Conservation (phyloP, 2,797 vertebrate species). For the Holocentrus rufus region DNA sequence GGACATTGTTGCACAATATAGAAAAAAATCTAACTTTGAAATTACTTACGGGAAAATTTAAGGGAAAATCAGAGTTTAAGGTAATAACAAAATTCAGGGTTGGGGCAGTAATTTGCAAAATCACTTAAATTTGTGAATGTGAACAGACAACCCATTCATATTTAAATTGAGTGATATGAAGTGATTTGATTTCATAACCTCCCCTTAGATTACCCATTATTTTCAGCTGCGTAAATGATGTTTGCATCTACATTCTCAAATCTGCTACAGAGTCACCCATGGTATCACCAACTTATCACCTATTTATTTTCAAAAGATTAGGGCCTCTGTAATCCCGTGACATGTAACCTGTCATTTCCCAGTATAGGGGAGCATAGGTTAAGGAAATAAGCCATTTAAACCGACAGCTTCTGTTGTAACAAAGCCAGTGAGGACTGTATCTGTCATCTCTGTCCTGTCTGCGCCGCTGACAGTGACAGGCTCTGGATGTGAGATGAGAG, state of each 20-base stretch:
- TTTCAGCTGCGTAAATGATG: too few relatives aligned
- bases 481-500: constrained; percentile 64
- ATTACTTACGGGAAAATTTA: too few relatives aligned
- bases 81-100: too few relatives aligned
- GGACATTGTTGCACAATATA: too few relatives aligned
- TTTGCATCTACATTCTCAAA: constrained; percentile 23
- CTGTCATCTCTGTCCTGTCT: constrained; percentile 59
- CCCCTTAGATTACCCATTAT: too few relatives aligned
- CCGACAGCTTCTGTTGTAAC: constrained; percentile 58
- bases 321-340: constrained; percentile 34
- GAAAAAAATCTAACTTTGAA: too few relatives aligned
- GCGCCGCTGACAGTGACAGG: constrained; percentile 58
- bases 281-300: constrained; percentile 46
- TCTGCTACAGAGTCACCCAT: constrained; percentile 36
- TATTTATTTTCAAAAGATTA: background rate
- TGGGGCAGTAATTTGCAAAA: too few relatives aligned
- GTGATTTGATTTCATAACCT: too few relatives aligned
- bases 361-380: constrained; percentile 65
- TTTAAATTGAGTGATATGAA: too few relatives aligned
- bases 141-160: too few relatives aligned
- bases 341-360: constrained; percentile 54
- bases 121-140: too few relatives aligned
- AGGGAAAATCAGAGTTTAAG: too few relatives aligned
- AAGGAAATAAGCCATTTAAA: constrained; percentile 64
- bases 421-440: constrained; percentile 67